These are phyloP conservation scores for Leptinotarsa juncta DNA, from an alignment of 2,888 invertebrate species.

Conservation along the genomic window DNA sequence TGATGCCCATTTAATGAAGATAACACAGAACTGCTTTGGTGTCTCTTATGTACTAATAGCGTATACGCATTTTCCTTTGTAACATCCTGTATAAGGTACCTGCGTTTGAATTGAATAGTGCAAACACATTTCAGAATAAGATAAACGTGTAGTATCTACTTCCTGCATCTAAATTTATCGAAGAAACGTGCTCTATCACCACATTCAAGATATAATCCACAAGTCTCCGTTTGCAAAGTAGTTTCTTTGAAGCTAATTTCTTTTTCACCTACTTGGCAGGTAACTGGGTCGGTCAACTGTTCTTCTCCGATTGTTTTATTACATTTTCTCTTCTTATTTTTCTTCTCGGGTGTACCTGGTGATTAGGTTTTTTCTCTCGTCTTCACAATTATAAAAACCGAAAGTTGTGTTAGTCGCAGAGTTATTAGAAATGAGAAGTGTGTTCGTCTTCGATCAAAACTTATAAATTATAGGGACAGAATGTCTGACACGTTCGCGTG, in stretches of 20 bases:
- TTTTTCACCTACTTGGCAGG: slow-evolving; percentile 44
- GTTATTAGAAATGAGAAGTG: slow-evolving; percentile 18
- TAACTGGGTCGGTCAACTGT: slow-evolving; percentile 44
- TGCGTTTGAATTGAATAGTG: background rate
- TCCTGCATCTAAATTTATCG: slow-evolving; percentile 1
- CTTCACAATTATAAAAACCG: slow-evolving; percentile 28
- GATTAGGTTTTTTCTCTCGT: slow-evolving; percentile 24
- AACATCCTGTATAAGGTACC: too few relatives aligned
- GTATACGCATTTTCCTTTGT: too few relatives aligned
- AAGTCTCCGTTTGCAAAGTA: slow-evolving; percentile 29
- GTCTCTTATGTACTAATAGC: too few relatives aligned
- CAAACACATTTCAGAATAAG: background rate
- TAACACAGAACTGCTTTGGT: too few relatives aligned
- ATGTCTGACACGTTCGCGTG: background rate
- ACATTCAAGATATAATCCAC: slow-evolving; percentile 10
- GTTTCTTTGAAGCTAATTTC: slow-evolving; percentile 43
- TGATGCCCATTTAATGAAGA: too few relatives aligned
- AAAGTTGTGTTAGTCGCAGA: slow-evolving; percentile 26
- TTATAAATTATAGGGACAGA: background rate
- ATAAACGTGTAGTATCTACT: background rate
- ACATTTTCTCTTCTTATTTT: slow-evolving; percentile 21
- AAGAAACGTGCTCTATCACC: background rate
- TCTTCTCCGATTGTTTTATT: slow-evolving; percentile 28
- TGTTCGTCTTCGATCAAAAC: background rate
- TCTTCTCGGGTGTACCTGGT: slow-evolving; percentile 23